A percentile compares a stretch with the other conserved stretches of the same genome.
Conservation (phyloP, 2,888 invertebrate genomes). For the Entomobrya multifasciata region DNA sequence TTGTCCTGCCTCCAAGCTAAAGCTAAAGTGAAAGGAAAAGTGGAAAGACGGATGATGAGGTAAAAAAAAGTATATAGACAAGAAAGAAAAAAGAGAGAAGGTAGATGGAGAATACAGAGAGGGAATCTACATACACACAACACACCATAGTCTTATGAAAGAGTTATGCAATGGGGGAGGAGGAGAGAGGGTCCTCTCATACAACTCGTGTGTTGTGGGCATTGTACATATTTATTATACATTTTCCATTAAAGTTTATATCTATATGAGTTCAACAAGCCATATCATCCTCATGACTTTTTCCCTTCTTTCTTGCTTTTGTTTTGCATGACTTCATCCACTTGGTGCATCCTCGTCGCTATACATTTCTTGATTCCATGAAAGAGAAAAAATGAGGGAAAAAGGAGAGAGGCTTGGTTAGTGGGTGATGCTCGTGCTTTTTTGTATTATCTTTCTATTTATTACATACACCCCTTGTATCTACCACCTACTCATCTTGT, state of each 20-base stretch:
- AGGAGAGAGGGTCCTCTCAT: neutral
- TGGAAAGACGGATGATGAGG: slow-evolving; percentile 66
- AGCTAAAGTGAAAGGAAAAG: slow-evolving; percentile 70
- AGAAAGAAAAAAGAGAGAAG: neutral
- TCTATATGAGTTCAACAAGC: slow-evolving; percentile 69
- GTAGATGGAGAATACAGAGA: neutral
- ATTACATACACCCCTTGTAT: slow-evolving; percentile 14
- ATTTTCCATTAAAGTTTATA: neutral
- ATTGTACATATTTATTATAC: no score
- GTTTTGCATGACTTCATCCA: slow-evolving; percentile 75
- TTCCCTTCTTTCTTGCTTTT: slow-evolving; percentile 64
- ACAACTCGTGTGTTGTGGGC: no score
- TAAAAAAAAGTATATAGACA: neutral
- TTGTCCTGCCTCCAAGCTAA: slow-evolving; percentile 74
- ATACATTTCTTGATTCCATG: slow-evolving; percentile 42
- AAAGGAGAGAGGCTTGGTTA: slow-evolving; percentile 18
- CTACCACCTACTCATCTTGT: slow-evolving; percentile 12
- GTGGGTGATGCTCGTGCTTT: slow-evolving; percentile 3
- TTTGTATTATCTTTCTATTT: slow-evolving; percentile 46
- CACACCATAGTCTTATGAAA: no score
- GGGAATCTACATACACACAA: neutral
- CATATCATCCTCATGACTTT: slow-evolving; percentile 73
- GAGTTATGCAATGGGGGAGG: no score
- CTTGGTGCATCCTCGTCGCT: slow-evolving; percentile 56
- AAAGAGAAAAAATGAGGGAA: slow-evolving; percentile 39